A percentile compares a stretch with the other conserved stretches of the same genome.
Conservation (phyloP, 2,888 invertebrate genomes). For the Electrophaes corylata region DNA sequence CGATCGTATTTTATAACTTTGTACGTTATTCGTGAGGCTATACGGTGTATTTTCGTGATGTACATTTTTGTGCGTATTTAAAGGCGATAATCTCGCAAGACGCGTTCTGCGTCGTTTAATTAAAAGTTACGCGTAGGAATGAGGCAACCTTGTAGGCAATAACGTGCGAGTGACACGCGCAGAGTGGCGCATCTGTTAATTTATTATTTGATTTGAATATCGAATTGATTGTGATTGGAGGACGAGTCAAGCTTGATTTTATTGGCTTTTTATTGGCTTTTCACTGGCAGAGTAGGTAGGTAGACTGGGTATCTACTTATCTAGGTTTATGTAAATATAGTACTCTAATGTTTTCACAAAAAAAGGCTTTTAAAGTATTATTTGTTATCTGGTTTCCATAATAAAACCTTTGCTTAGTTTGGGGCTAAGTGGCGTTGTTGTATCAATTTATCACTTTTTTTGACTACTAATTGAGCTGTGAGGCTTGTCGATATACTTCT, state of each 20-base stretch:
- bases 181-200: constrained; percentile 23
- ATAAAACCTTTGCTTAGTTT: too few species aligned
- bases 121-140: constrained; percentile 55
- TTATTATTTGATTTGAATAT: constrained; percentile 18
- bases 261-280: background rate
- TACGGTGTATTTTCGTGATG: constrained; percentile 49
- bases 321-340: too few species aligned
- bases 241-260: background rate
- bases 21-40: constrained; percentile 46
- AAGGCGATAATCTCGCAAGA: constrained; percentile 40
- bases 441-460: too few species aligned
- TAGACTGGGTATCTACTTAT: too few species aligned
- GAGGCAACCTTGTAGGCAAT: constrained; percentile 16
- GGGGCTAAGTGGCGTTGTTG: too few species aligned
- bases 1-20: constrained; percentile 55
- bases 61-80: constrained; percentile 45
- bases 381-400: too few species aligned
- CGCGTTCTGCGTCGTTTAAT: constrained; percentile 62
- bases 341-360: too few species aligned
- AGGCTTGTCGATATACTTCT: background rate
- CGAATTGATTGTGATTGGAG: constrained; percentile 9
- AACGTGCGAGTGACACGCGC: constrained; percentile 21
- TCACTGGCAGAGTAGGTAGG: too few species aligned
- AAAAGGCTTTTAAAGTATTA: too few species aligned
- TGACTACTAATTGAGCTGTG: background rate